Evolutionary conservation across 1,140 invertebrate genomes (phyloP), one percentile per base, ranked within the genome.

Genomic region (Nautilus pompilius): DNA sequence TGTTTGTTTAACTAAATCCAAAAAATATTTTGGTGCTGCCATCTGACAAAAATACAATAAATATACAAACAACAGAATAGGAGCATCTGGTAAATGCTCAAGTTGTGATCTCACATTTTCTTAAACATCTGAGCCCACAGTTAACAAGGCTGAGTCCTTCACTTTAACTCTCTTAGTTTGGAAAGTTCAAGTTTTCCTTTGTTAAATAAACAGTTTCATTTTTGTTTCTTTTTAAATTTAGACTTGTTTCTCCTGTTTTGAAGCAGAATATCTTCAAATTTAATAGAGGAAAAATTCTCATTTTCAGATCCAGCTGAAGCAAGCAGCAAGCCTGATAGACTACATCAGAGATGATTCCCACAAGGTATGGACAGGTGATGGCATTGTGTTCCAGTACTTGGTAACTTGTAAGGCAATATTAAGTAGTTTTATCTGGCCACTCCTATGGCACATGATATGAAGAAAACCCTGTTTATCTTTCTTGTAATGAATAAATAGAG

Each of bases 321-420:
- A 82, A 64, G 74, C 75, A 45, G 80, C 80, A 33, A 71, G 72
- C 58, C 64, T 82, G 8, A 81, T 81, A 34, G 80, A 81, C 60
- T 53, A 79, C 20, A 62, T 81, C n/a, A 71, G 70, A 49, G 76
- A 72, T 56, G 78, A 81, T 69, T 67, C 74, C 24, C 79, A 81
- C 62, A 81, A 79, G 74, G 79, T 80, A 70, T 60, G 59, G 29
- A 64, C 4, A 32, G 41, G 20, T 32, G 24, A 30, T 6, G 32
- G 3, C 32, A 24, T 17, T 64, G 5, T 32, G 53, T 63, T 62
- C 10, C n/a, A n/a, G n/a, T n/a, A n/a, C n/a, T n/a, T n/a, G n/a
- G n/a, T n/a, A n/a, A n/a, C n/a, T n/a, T n/a, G n/a, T n/a, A n/a
- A n/a, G n/a, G n/a, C n/a, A n/a, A n/a, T n/a, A n/a, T n/a, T n/a